phyloP scores from a whole-genome alignment of 2,113 vertebrate genomes.

The Mohoua ochrocephala region DNA sequence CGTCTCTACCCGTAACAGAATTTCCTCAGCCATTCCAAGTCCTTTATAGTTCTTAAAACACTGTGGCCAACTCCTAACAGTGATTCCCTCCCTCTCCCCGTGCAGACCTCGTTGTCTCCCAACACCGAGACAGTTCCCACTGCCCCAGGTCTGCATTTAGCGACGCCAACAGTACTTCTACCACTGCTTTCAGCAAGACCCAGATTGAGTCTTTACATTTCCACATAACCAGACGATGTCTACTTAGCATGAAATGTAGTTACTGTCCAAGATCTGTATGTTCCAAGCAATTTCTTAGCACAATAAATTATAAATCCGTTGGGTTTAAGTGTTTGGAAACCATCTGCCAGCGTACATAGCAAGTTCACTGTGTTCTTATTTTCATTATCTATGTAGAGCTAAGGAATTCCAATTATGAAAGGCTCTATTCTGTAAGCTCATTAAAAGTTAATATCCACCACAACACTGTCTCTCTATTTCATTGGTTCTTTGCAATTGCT shows the following conservation, averaged over 20 bases:
- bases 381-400: not conserved
- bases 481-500: not conserved
- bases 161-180: rapidly evolving
- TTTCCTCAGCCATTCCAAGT: not conserved
- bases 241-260: not conserved
- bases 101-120: not conserved
- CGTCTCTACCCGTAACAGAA: not conserved
- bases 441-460: not conserved
- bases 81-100: too few species aligned
- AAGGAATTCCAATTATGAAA: not conserved
- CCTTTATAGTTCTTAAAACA: not conserved
- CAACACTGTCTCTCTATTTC: not conserved
- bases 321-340: not conserved
- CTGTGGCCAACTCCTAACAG: not conserved
- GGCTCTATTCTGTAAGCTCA: not conserved
- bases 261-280: not conserved
- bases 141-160: not conserved
- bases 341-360: not conserved
- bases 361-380: not conserved
- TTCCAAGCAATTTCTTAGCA: not conserved
- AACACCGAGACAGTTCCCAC: not conserved
- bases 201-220: not conserved
- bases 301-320: not conserved
- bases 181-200: not conserved
- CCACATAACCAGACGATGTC: not conserved